These are phyloP conservation scores for Dipodomys ordii DNA, from an alignment of 2,113 vertebrate species.

Conservation along the genomic window DNA sequence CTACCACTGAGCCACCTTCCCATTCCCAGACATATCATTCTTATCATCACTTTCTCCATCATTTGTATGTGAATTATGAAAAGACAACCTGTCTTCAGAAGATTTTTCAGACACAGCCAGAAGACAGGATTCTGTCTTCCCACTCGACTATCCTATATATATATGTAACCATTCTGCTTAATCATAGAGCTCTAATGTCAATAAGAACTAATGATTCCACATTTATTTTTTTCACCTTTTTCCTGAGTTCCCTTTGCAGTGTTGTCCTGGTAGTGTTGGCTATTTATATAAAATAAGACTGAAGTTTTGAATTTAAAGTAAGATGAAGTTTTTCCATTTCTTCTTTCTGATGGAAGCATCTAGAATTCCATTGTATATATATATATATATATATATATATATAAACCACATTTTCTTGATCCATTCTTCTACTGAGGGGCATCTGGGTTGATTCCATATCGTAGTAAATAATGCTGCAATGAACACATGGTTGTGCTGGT, in stretches of 20 bases:
- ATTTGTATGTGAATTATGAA: neutral
- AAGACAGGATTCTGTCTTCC: neutral
- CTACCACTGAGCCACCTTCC: no score
- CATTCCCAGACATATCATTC: neutral
- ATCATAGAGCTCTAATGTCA: neutral
- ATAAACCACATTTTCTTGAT: no score
- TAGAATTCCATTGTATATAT: no score
- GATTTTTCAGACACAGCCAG: neutral
- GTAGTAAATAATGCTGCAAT: no score
- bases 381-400: no score
- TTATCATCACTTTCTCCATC: neutral
- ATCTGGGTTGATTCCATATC: no score
- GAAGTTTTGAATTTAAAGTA: neutral
- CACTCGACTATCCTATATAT: neutral
- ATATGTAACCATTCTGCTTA: neutral
- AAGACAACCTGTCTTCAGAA: neutral
- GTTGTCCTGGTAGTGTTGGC: neutral
- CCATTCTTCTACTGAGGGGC: no score
- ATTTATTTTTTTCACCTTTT: neutral
- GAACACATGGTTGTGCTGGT: no score
- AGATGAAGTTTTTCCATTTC: neutral
- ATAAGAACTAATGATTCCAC: neutral
- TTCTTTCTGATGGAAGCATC: no score
- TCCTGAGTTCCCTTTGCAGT: neutral
- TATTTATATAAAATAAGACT: neutral